phyloP scores from a whole-genome alignment of 2,888 invertebrate genomes.

The Erebia ligea region DNA sequence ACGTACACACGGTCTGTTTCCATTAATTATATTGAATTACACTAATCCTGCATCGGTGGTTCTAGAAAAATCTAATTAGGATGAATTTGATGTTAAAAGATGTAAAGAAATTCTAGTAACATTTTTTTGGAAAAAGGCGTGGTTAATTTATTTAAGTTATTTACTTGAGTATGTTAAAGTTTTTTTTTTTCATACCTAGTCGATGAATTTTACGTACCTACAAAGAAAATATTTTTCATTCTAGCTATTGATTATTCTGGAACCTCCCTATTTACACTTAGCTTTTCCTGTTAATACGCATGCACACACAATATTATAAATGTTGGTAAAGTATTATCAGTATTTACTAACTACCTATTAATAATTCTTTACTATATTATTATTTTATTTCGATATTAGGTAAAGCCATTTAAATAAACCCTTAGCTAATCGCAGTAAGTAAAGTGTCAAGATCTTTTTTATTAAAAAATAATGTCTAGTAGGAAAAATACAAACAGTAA shows the following conservation, averaged over 20 bases:
- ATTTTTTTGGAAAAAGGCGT: too few relatives aligned
- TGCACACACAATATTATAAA: conserved; percentile 29
- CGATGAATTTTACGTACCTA: too few relatives aligned
- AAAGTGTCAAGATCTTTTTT: not conserved
- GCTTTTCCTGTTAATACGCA: conserved; percentile 23
- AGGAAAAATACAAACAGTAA: not conserved
- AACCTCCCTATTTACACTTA: conserved; percentile 20
- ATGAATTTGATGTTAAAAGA: too few relatives aligned
- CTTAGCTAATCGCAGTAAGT: too few relatives aligned
- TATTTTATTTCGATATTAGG: not conserved
- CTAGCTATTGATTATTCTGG: conserved; percentile 9
- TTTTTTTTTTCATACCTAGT: too few relatives aligned
- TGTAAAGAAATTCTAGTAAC: too few relatives aligned
- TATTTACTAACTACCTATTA: not conserved
- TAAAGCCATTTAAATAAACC: too few relatives aligned
- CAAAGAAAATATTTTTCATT: not conserved
- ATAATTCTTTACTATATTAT: not conserved
- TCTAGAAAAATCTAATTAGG: conserved; percentile 14
- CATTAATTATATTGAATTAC: conserved; percentile 51
- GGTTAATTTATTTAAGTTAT: too few relatives aligned
- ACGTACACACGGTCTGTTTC: conserved; percentile 49
- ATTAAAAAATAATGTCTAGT: not conserved
- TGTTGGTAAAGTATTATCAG: conserved; percentile 33
- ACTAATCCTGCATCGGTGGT: conserved; percentile 29
- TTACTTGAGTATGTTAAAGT: too few relatives aligned